Conservation (phyloP, 2,797 vertebrate genomes). For the Neopelma chrysocephalum region DNA sequence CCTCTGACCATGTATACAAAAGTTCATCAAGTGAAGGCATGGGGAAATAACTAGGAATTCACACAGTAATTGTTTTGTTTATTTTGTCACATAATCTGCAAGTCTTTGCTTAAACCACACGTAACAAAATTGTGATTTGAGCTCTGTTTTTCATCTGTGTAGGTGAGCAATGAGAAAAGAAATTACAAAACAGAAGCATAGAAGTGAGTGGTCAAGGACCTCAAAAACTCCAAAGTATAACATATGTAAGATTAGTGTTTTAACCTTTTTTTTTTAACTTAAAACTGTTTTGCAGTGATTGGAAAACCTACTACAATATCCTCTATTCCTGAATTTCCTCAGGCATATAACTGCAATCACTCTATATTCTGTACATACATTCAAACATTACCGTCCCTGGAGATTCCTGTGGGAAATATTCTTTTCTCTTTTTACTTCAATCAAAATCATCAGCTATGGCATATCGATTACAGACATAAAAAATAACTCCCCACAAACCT, state of each 20-base stretch:
- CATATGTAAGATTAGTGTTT: not conserved
- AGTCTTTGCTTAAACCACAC: not conserved
- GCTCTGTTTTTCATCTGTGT: not conserved
- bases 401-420: slow-evolving; percentile 60
- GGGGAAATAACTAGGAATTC: not conserved
- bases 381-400: slow-evolving; percentile 32
- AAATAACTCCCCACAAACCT: not conserved
- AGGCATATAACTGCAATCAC: slow-evolving; percentile 43
- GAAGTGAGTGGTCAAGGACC: not conserved
- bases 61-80: not conserved
- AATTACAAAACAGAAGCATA: not conserved
- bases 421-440: slow-evolving; percentile 59
- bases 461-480: slow-evolving; percentile 51
- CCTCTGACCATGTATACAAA: not conserved
- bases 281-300: not conserved
- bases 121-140: not conserved
- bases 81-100: not conserved
- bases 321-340: slow-evolving; percentile 40
- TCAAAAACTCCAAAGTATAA: not conserved
- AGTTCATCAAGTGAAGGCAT: not conserved
- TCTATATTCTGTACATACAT: slow-evolving; percentile 42
- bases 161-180: not conserved
- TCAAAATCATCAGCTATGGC: slow-evolving; percentile 55
- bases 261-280: not conserved
- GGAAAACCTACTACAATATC: slow-evolving; percentile 23